Evolutionary conservation across 2,797 vertebrate genomes (phyloP), one percentile per base, ranked within the genome.

Genomic region (Smutsia gigantea): DNA sequence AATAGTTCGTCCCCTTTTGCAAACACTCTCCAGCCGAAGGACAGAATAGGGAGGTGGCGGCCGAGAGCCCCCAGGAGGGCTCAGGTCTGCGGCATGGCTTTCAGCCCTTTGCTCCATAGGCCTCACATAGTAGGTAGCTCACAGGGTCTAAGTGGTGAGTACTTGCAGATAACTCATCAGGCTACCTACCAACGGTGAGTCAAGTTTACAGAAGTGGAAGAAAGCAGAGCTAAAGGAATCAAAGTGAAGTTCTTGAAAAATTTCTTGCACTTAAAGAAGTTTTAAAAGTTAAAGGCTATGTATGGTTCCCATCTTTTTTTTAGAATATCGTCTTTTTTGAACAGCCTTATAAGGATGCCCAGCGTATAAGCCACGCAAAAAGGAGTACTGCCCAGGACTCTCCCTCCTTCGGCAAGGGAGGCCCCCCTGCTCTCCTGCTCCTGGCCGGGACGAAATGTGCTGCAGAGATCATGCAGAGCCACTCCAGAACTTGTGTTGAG

Each of bases 61-160:
- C 55, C 5, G 29, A 25, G 7, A n/a, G 25, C 25, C 17, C n/a
- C 27, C 51, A 25, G 27, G 39, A 17, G 13, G 51, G 34, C n/a
- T 25, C 5, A 0, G 29, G 17, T 15, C n/a, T 68, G 29, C 27
- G 3, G 3, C n/a, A 19, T 5, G 0, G 1, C 64, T 46, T 11
- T 12, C 46, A 46, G 46, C 46, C 9, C 10, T 11, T 46, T 11
- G 46, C 46, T 46, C 46, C 46, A 10, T 11, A 46, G 46, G 46
- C 46, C 46, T 46, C 46, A 46, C 46, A 46, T 9, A 46, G 46
- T 11, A 46, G 10, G 46, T 46, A 11, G 46, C 46, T 46, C 46
- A 10, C 46, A 12, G 46, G 46, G 46, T 12, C 11, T 12, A 11
- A 11, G 46, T 46, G 46, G 46, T 46, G 46, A 46, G 46, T 46